These are phyloP conservation scores for Clarias platycephalus DNA, from an alignment of 2,797 vertebrate genomes.

Conservation along the genomic window DNA sequence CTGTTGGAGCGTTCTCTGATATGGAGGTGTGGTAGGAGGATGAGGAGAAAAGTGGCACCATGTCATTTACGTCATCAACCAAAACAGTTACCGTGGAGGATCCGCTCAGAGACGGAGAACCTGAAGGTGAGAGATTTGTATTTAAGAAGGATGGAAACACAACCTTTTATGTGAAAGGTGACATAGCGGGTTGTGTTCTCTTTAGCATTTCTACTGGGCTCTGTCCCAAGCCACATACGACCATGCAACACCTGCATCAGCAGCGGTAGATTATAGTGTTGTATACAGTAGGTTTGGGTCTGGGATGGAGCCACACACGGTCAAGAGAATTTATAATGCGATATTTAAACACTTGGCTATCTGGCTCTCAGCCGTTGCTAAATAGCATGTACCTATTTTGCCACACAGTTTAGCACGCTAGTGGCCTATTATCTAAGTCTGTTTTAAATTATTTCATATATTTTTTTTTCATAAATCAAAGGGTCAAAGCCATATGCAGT, in stretches of 20 bases:
- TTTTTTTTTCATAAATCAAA: neutral
- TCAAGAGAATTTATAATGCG: slow-evolving; percentile 13
- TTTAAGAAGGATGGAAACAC: neutral
- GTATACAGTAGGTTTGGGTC: neutral
- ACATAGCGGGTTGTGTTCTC: neutral
- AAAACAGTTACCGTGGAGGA: slow-evolving; percentile 86
- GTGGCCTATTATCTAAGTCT: neutral
- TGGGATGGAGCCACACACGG: neutral
- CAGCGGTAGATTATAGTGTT: neutral
- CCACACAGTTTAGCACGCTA: neutral
- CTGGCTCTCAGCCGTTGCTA: neutral
- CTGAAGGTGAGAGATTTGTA: slow-evolving; percentile 64
- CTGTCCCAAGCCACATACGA: neutral
- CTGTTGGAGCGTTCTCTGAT: slow-evolving; percentile 87
- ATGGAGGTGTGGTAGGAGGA: slow-evolving; percentile 83
- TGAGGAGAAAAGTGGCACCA: slow-evolving; percentile 84
- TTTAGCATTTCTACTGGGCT: neutral
- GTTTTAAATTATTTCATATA: slow-evolving; percentile 1
- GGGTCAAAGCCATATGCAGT: neutral
- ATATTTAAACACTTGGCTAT: neutral
- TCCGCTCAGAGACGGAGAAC: slow-evolving; percentile 88
- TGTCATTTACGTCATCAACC: slow-evolving; percentile 93
- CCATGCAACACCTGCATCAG: neutral
- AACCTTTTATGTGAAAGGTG: neutral
- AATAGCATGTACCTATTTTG: neutral